Base-by-base conservation (phyloP, 2,113 vertebrate species). In the Engystomops pustulosus region DNA sequence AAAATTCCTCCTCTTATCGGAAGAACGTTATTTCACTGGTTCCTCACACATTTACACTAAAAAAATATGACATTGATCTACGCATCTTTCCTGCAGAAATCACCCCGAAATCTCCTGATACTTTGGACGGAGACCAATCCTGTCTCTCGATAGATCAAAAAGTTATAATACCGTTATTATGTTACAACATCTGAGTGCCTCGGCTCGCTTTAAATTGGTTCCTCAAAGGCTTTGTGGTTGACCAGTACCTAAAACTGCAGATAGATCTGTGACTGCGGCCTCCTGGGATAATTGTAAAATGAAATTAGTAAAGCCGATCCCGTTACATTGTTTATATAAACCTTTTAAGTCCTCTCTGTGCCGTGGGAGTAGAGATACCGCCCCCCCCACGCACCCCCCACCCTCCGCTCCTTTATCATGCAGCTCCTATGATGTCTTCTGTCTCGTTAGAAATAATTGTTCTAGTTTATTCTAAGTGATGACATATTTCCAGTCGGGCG, bases 291-390 rank as follows among this genome's bases (percentile, higher is more conserved):
- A 53, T 71, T 55, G 47, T 38, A 53, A 55, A 70, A 71, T 51
- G 38, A 69, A 49, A 80, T 69, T 70, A 81, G 65, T 71, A 69
- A 51, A 49, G 20, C 45, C 34, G 30, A 70, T 81, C 65, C 53
- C 18, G 79, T 70, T 55, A 51, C 79, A 69, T 67, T 80, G 79
- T 80, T 80, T 80, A 68, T 67, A 67, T 67, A 68, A 68, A 80
- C 60, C 60, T 67, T 79, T 67, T 80, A 67, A 68, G 58, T 77
- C 30, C 30, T 77, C 3, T 15, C 25, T 12, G 36, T 65, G 67
- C 47, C 23, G 47, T 41, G 30, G 53, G 53, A 77, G 36, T 58
- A 77, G 49, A 55, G 34, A 55, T 30, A 32, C 79, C 79, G 17
- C 27, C 14, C 4, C n/a, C 9, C 62, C 30, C 38, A 7, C 38